These are phyloP conservation scores for Anthonomus grandis DNA, from an alignment of 1,140 invertebrate species.

Conservation along the genomic window DNA sequence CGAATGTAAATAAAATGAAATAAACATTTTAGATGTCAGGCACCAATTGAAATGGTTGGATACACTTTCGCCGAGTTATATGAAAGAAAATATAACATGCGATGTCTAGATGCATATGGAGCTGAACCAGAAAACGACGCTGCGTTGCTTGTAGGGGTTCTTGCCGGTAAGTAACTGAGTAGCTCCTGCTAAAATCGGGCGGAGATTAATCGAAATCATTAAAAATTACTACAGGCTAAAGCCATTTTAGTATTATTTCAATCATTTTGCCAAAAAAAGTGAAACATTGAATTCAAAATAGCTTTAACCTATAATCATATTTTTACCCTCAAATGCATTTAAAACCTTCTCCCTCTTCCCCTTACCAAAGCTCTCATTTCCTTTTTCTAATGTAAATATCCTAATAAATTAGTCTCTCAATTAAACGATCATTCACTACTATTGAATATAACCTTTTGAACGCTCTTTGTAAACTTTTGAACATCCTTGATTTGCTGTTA, in stretches of 20 bases:
- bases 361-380: too few relatives aligned
- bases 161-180: constrained; percentile 60
- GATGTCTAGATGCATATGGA: constrained; percentile 60
- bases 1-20: too few relatives aligned
- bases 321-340: too few relatives aligned
- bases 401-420: not conserved
- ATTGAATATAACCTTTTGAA: not conserved
- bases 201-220: not conserved
- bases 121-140: constrained; percentile 62
- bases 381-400: not conserved
- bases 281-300: too few relatives aligned
- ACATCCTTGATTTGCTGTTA: not conserved
- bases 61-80: constrained; percentile 56
- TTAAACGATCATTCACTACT: not conserved
- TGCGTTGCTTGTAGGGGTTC: constrained; percentile 61
- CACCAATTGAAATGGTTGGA: constrained; percentile 59
- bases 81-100: constrained; percentile 54
- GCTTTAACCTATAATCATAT: too few relatives aligned
- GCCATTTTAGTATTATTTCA: not conserved
- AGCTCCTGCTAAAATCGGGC: not conserved
- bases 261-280: too few relatives aligned
- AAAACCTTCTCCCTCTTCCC: too few relatives aligned
- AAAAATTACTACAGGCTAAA: not conserved
- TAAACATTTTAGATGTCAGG: constrained; percentile 53
- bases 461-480: not conserved